Evolutionary conservation across 2,113 vertebrate species (phyloP), one percentile per base, ranked within the genome.

Genomic region (Microtus pennsylvanicus): DNA sequence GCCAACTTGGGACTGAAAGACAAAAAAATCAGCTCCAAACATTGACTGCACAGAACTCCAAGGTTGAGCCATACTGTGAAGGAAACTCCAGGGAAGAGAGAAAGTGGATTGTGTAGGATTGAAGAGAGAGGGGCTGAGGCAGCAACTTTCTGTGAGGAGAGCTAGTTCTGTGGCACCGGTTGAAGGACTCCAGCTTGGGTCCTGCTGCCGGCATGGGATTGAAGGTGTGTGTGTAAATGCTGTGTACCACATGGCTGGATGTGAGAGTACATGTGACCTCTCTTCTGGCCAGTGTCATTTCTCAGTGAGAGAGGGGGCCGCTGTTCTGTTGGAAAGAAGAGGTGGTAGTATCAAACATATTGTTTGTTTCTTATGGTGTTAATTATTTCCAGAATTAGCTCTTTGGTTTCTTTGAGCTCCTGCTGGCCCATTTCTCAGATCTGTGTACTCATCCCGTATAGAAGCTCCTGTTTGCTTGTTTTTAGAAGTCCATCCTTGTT

Each of bases 231-330:
- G 65, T 5, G 7, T 19, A 55, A 58, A 55, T 5, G n/a, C 33
- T 67, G 4, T 4, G n/a, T 3, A 24, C 61, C n/a, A 35, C 0
- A 0, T 0, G 8, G 26, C 55, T 14, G 5, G 3, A 4, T 33
- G 19, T 5, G 0, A 58, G 55, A 2, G 3, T 2, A 16, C n/a
- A 17, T 63, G 55, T 17, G 10, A 10, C 81, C 13, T 63, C 24
- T 83, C 58, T 63, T 58, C 75, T 77, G 76, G 33, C 61, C 1
- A 22, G 19, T 11, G 65, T 38, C 11, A 0, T 63, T 58, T 50
- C 61, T 80, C 19, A 3, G 0, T 1, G 52, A n/a, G 55, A 58
- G 55, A 19, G 3, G 9, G 21, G 38, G n/a, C 26, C 7, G 2
- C 13, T 12, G 13, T 63, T 6, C 22, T 19, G 12, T 6, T 12